Conservation (phyloP, 2,797 vertebrate species). For the Sebastolobus altivelis region DNA sequence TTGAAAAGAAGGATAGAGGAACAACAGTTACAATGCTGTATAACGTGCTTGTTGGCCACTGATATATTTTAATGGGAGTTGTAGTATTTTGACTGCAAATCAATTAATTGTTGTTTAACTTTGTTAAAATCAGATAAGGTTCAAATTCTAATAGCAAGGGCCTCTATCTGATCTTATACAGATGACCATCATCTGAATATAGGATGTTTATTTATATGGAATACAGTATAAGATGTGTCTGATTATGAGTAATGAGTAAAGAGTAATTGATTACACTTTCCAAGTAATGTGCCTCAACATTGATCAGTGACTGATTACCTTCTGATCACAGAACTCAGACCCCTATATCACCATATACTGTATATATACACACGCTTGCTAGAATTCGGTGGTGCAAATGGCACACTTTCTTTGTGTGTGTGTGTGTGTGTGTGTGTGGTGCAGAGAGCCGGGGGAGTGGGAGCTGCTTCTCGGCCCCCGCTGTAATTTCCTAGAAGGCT, state of each 20-base stretch:
- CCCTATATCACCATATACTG: background rate
- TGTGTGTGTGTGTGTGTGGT: conserved; percentile 22
- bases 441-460: conserved; percentile 56
- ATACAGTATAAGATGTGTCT: too few species aligned
- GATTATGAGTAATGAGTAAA: too few species aligned
- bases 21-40: background rate
- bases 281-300: too few species aligned
- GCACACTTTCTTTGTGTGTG: conserved; percentile 7
- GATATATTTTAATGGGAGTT: background rate
- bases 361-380: background rate
- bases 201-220: too few species aligned
- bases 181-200: too few species aligned
- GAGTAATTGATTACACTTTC: too few species aligned
- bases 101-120: background rate
- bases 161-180: too few species aligned
- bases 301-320: too few species aligned
- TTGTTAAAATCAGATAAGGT: background rate
- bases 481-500: conserved; percentile 84
- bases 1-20: too few species aligned
- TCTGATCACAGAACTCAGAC: too few species aligned
- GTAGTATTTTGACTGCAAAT: background rate
- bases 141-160: background rate
- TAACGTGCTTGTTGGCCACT: background rate
- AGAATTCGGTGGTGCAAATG: conserved; percentile 18
- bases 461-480: conserved; percentile 75